Base-by-base conservation (phyloP, 1,140 invertebrate species). In the Ditylenchus dipsaci region DNA sequence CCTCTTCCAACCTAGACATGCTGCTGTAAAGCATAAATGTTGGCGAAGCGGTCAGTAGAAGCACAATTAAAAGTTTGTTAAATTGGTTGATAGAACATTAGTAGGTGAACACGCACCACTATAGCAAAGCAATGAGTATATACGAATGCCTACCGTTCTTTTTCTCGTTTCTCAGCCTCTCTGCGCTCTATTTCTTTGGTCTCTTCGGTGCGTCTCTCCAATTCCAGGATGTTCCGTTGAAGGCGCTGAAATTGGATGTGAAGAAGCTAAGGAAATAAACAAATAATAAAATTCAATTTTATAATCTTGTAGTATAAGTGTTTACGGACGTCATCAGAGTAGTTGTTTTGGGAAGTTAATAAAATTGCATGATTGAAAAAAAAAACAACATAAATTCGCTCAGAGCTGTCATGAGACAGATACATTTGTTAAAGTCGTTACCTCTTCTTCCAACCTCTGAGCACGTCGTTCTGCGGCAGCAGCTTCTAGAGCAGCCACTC, bases 201-300 rank as follows among this genome's bases (percentile, higher is more conserved):
- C 33, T 82, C 75, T 63, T 73, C 65, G 11, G 79, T 67, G n/a
- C 76, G 33, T 27, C 78, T 65, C 27, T 78, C 78, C 11, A 79
- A 26, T 33, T 81, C 76, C 17, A 68, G 49, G 9, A 69, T 47
- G 33, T 78, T 66, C 8, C 63, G 38, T 38, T 77, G 67, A 26
- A 58, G 42, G 17, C 72, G 68, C 21, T 38, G 33, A 38, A 38
- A 38, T 38, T 38, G n/a, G n/a, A n/a, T n/a, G n/a, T n/a, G n/a
- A n/a, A n/a, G n/a, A n/a, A n/a, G n/a, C 11, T 38, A 38, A 5
- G 33, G 33, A 5, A 38, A 5, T 3, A 38, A 11, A 38, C 33
- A 38, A 38, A 38, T 3, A 38, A 38, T 38, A 38, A 11, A 3
- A 38, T 5, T 38, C 33, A 38, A 5, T 38, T 5, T 38, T 3